Evolutionary conservation across 2,113 vertebrate species (phyloP).

Genomic region (Nannobrachium achirus): DNA sequence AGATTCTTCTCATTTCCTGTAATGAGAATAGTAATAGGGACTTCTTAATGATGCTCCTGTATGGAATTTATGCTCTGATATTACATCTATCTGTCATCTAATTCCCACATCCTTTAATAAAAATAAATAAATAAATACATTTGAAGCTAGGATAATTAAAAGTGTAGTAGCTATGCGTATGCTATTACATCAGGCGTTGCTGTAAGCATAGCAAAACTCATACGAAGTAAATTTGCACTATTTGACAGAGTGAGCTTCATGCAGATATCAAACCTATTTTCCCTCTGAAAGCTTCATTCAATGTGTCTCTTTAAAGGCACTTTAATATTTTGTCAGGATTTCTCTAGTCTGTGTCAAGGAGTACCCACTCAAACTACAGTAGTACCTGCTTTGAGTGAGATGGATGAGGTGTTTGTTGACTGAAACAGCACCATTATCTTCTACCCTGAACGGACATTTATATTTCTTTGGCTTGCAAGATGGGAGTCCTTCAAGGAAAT

Average conservation of each 20-base stretch:
- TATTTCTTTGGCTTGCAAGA: slow-evolving; percentile 39
- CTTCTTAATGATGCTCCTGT: not conserved
- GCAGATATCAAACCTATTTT: not conserved
- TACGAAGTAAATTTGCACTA: not conserved
- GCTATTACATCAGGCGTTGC: not conserved
- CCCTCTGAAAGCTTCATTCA: not conserved
- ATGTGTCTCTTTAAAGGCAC: not conserved
- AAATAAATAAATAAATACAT: not conserved
- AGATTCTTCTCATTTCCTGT: slow-evolving; percentile 22
- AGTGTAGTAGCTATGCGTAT: not conserved
- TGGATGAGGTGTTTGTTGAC: slow-evolving; percentile 31
- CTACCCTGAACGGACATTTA: slow-evolving; percentile 36
- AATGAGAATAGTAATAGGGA: slow-evolving; percentile 12
- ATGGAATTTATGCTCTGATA: not conserved
- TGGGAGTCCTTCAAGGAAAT: slow-evolving; percentile 42
- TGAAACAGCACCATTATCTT: slow-evolving; percentile 23
- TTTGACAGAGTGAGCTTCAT: not conserved
- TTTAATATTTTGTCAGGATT: not conserved
- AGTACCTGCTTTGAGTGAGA: slow-evolving; percentile 19
- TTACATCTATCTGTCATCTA: not conserved
- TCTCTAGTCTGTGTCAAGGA: not conserved
- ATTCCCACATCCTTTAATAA: not conserved
- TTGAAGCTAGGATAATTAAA: not conserved
- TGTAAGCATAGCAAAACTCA: not conserved
- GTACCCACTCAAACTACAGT: not conserved